Conservation (phyloP, 2,113 vertebrate genomes). For the Poicephalus gulielmi region DNA sequence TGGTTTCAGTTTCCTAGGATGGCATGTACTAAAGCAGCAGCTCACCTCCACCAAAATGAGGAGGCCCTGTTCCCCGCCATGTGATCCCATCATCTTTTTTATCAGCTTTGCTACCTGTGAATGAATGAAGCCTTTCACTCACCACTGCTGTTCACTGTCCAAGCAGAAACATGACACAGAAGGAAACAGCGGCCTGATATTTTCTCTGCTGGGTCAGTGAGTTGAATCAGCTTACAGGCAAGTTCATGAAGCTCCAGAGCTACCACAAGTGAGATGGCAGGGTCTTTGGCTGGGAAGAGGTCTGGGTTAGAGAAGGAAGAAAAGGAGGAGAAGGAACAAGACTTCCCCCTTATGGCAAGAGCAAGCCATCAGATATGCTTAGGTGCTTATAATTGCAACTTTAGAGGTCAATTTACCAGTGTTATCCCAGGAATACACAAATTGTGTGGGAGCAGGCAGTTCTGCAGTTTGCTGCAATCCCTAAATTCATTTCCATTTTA, state of each 20-base stretch:
- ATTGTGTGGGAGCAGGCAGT: neutral
- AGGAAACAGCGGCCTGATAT: neutral
- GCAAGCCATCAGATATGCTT: neutral
- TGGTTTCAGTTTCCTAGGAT: neutral
- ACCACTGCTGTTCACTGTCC: neutral
- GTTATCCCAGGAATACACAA: neutral
- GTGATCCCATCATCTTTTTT: neutral
- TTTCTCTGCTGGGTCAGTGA: neutral
- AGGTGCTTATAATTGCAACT: neutral
- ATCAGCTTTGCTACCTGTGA: neutral
- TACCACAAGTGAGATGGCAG: neutral
- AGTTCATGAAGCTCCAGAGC: neutral
- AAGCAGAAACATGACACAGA: neutral
- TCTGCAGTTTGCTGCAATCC: neutral
- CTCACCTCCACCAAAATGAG: neutral
- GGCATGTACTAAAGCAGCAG: neutral
- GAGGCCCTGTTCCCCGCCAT: neutral
- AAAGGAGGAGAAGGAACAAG: slow-evolving; percentile 36
- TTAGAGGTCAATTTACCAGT: fast-evolving
- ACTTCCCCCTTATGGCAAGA: slow-evolving; percentile 46
- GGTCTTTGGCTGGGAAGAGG: neutral
- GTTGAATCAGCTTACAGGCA: neutral
- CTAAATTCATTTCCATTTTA: neutral
- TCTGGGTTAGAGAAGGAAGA: neutral
- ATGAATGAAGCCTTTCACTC: neutral